Base-by-base conservation (phyloP, 2,113 vertebrate genomes). In the Labeo catla region DNA sequence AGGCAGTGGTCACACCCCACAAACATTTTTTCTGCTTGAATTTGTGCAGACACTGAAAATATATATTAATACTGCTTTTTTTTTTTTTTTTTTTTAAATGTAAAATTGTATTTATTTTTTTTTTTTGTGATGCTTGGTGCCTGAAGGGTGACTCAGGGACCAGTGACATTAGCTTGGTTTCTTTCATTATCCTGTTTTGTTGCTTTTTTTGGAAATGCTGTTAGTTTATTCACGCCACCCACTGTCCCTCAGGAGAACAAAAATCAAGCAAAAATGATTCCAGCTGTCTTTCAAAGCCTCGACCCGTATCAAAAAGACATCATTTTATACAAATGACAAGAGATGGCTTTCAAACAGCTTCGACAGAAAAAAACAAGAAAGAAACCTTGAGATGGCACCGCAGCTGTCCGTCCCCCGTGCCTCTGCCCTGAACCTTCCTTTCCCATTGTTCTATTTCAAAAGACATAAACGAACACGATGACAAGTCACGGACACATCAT, bases 291-390 rank as follows among this genome's bases (percentile, higher is more conserved):
- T 45, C 50, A 73, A 57, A 54, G 21, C 49, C 49, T 19, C 73
- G 66, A 83, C 49, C 47, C 63, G 36, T 52, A 52, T 8, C 70
- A 47, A 70, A 83, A 83, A 84, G 66, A 50, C 7, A 45, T 84
- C 6, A 59, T 59, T 73, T 84, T 28, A 73, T n/a, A 34, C 9
- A 0, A 73, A 57, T 21, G 34, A 57, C 11, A 11, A 21, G 28
- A 73, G 49, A 45, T 57, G 66, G 50, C 68, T 54, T 72, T 84
- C 81, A 84, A 84, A 84, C 81, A 43, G 21, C 50, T 84, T 84
- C 2, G 36, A 72, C 45, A 12, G 80, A 54, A 54, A n/a, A 28
- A 10, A 72, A 54, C 39, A 65, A 66, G 45, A 54, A 50, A 52
- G 7, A 12, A 84, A 84, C 50, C 66, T 73, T 84, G 66, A 84